Evolutionary conservation across 1,140 invertebrate genomes (phyloP).

Genomic region (Bombus confusus): DNA sequence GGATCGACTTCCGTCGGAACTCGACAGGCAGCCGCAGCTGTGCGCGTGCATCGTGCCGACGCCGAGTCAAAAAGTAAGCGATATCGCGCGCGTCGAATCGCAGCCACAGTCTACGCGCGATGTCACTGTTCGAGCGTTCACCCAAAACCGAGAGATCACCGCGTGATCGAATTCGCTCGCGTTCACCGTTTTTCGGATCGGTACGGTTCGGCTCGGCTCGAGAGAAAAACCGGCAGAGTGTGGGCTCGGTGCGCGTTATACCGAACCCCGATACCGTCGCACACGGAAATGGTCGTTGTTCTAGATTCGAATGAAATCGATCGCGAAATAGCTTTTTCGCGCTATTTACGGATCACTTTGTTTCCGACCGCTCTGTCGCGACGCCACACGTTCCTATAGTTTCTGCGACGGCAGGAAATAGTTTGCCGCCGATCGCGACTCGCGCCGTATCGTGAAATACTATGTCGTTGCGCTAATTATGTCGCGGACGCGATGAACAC

Average conservation of each 20-base stretch:
- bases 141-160: slow-evolving; percentile 21
- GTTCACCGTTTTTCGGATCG: background rate
- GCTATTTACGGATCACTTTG: slow-evolving; percentile 24
- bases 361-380: background rate
- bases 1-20: slow-evolving; percentile 23
- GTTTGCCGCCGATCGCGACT: background rate
- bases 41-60: background rate
- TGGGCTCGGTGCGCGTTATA: background rate
- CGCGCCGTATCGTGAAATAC: background rate
- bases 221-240: slow-evolving; percentile 3
- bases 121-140: slow-evolving; percentile 24
- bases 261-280: slow-evolving; percentile 12
- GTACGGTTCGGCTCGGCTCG: too few relatives aligned
- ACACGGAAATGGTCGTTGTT: slow-evolving; percentile 53
- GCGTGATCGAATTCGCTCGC: background rate
- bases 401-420: background rate
- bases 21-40: slow-evolving; percentile 22
- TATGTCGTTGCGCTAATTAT: background rate
- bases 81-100: slow-evolving; percentile 35
- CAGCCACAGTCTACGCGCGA: background rate
- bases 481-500: too few relatives aligned
- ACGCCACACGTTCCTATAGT: background rate
- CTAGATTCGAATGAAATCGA: slow-evolving; percentile 55
- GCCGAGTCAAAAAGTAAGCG: slow-evolving; percentile 18
- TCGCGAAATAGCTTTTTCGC: slow-evolving; percentile 43